Conservation (phyloP, 2,113 vertebrate genomes). For the Cryptotis parvus region DNA sequence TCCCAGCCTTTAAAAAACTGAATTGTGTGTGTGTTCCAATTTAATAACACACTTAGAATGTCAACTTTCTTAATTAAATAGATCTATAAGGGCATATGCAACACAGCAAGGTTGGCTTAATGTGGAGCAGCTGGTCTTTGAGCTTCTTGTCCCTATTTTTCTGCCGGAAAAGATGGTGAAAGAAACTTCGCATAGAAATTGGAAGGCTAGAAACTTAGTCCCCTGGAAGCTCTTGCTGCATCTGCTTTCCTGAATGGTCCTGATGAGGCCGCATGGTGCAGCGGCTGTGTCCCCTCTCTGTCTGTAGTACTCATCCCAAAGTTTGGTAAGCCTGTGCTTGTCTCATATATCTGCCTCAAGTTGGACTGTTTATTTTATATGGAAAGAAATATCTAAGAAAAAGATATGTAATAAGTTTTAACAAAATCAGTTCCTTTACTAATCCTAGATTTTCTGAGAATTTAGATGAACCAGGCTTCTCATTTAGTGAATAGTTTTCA, state of each 20-base stretch:
- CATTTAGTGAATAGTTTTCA: background rate
- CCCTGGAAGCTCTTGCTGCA: background rate
- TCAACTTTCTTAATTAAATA: too few species aligned
- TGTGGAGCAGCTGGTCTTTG: background rate
- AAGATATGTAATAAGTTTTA: background rate
- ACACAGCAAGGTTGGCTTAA: slow-evolving; percentile 23
- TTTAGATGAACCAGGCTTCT: background rate
- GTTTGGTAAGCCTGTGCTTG: background rate
- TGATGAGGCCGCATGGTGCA: background rate
- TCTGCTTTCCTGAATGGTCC: background rate
- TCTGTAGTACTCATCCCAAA: background rate
- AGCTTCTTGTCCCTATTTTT: background rate
- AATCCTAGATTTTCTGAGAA: slow-evolving; percentile 29
- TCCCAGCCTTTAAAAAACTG: slow-evolving; percentile 47
- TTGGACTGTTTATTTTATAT: background rate
- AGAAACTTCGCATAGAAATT: too few species aligned
- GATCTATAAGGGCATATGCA: background rate
- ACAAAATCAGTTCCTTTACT: background rate
- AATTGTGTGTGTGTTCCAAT: slow-evolving; percentile 10
- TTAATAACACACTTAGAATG: slow-evolving; percentile 37
- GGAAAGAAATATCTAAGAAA: background rate
- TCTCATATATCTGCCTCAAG: background rate
- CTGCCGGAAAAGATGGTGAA: background rate
- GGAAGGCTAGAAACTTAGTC: background rate
- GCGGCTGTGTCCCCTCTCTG: background rate